phyloP scores from a whole-genome alignment of 2,797 vertebrate genomes.

The Acipenser oxyrinchus region DNA sequence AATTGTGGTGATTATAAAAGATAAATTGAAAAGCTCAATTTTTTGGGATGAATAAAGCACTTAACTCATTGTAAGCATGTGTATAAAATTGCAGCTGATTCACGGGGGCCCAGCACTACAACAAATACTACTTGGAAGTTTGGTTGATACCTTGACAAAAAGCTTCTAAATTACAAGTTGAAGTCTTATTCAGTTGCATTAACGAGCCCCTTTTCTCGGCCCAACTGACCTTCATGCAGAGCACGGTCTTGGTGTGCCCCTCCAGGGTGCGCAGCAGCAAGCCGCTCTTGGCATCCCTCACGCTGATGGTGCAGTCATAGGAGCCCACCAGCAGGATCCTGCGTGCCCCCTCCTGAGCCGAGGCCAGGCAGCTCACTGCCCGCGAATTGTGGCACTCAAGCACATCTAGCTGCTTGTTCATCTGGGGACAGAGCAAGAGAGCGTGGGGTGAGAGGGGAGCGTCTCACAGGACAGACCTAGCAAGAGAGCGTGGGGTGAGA shows the following conservation, averaged over 20 bases:
- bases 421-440: slow-evolving; percentile 48
- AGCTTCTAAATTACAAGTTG: too few species aligned
- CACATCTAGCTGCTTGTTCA: slow-evolving; percentile 73
- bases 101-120: too few species aligned
- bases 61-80: too few species aligned
- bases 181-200: too few species aligned
- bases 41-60: too few species aligned
- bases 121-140: too few species aligned
- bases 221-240: slow-evolving; percentile 86
- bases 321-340: slow-evolving; percentile 86
- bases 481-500: too few species aligned
- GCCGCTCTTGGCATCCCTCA: slow-evolving; percentile 84
- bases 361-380: slow-evolving; percentile 88
- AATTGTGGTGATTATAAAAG: too few species aligned
- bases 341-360: slow-evolving; percentile 84
- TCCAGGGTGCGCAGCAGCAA: slow-evolving; percentile 83
- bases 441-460: background rate
- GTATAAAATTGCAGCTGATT: too few species aligned
- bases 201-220: background rate
- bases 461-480: too few species aligned
- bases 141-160: too few species aligned
- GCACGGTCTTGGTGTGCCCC: slow-evolving; percentile 90
- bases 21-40: too few species aligned
- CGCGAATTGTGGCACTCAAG: slow-evolving; percentile 91
- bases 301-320: slow-evolving; percentile 89